Evolutionary conservation across 2,888 invertebrate genomes (phyloP).

Genomic region (Sphaerophoria taeniata): DNA sequence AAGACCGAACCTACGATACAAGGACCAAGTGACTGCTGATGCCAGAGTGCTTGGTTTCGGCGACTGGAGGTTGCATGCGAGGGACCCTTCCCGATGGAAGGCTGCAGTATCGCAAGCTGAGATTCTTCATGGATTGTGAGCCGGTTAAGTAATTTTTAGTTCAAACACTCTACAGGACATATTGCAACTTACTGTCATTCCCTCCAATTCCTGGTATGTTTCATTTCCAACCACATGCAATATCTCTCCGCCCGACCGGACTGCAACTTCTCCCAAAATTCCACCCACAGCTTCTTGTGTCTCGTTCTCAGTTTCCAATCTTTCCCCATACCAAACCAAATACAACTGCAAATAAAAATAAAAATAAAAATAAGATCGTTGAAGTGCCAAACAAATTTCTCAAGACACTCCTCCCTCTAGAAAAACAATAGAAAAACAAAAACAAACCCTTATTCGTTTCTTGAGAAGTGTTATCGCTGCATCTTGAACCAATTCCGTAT

Average conservation of each 20-base stretch:
- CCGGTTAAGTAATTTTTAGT: too few relatives aligned
- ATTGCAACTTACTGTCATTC: slow-evolving; percentile 79
- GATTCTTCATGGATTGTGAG: too few relatives aligned
- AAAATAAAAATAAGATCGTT: neutral
- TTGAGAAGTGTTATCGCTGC: slow-evolving; percentile 82
- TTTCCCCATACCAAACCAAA: slow-evolving; percentile 83
- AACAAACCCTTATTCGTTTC: slow-evolving; percentile 83
- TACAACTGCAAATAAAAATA: slow-evolving; percentile 80
- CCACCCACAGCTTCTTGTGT: slow-evolving; percentile 82
- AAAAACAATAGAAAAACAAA: neutral
- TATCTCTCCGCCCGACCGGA: slow-evolving; percentile 83
- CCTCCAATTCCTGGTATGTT: slow-evolving; percentile 80
- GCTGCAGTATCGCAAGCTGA: too few relatives aligned
- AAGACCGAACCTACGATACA: too few relatives aligned
- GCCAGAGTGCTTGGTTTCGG: too few relatives aligned
- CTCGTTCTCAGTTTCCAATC: slow-evolving; percentile 81
- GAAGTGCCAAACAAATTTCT: neutral
- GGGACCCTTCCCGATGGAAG: too few relatives aligned
- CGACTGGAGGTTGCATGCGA: too few relatives aligned
- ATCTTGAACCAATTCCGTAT: slow-evolving; percentile 83
- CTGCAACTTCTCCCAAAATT: slow-evolving; percentile 83
- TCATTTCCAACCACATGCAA: slow-evolving; percentile 81
- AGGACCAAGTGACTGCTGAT: too few relatives aligned
- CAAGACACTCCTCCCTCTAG: neutral
- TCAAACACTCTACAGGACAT: too few relatives aligned